Evolutionary conservation across 2,797 vertebrate species (phyloP).

Genomic region (Pitangus sulphuratus): DNA sequence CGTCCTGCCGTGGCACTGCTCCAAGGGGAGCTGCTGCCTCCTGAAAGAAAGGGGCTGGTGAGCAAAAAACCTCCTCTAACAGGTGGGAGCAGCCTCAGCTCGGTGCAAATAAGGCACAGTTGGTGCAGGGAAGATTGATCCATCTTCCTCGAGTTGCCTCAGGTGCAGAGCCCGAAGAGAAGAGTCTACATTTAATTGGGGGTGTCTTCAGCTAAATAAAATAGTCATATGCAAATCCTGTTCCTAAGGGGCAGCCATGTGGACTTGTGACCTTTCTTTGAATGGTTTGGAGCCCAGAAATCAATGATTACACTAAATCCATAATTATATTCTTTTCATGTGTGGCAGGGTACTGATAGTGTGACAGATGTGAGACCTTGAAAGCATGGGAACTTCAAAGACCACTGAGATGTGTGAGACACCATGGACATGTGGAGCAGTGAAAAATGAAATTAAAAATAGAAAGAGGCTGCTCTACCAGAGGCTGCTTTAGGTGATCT

Average conservation of each 20-base stretch:
- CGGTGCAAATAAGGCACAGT: not conserved
- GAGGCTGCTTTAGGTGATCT: not conserved
- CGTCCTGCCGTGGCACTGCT: not conserved
- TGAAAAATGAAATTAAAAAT: not conserved
- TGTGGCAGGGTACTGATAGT: slow-evolving; percentile 23
- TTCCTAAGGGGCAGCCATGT: slow-evolving; percentile 48
- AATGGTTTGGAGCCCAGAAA: slow-evolving; percentile 63
- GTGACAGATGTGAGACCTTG: slow-evolving; percentile 63
- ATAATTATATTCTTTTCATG: slow-evolving; percentile 69
- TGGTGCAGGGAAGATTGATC: not conserved
- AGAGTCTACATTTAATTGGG: slow-evolving; percentile 20
- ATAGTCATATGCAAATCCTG: slow-evolving; percentile 52
- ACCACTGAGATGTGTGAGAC: slow-evolving; percentile 10
- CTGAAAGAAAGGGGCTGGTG: not conserved
- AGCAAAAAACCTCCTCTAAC: not conserved
- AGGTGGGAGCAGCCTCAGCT: not conserved
- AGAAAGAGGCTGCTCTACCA: not conserved
- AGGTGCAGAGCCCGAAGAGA: not conserved
- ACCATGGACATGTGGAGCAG: slow-evolving; percentile 7
- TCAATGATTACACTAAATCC: slow-evolving; percentile 71
- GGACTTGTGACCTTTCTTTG: slow-evolving; percentile 65
- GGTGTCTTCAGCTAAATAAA: slow-evolving; percentile 43
- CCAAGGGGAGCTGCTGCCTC: not conserved
- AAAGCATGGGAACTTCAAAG: slow-evolving; percentile 67
- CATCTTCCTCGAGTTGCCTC: not conserved